phyloP scores from a whole-genome alignment of 2,797 vertebrate genomes.

The Acomys russatus region DNA sequence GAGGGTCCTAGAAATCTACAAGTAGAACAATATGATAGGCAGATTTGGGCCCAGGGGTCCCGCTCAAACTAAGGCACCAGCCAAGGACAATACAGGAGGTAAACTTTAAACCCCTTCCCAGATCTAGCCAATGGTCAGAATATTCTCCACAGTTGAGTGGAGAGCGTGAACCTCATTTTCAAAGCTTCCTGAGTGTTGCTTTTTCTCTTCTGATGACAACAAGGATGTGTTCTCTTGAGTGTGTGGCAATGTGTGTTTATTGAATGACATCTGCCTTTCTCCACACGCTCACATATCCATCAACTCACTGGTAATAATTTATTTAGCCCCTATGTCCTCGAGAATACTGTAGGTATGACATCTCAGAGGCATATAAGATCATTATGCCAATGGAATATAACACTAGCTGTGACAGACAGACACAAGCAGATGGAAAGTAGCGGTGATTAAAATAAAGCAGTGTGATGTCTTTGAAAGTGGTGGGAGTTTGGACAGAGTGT shows the following conservation, averaged over 20 bases:
- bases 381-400: neutral
- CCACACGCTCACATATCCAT: neutral
- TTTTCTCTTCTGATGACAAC: neutral
- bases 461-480: neutral
- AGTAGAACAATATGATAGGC: no score
- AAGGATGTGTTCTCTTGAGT: neutral
- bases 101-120: no score
- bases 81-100: no score
- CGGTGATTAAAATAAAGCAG: neutral
- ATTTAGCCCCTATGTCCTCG: neutral
- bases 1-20: no score
- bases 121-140: no score
- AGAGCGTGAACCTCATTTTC: neutral
- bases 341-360: neutral
- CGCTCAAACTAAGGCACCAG: no score
- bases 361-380: neutral
- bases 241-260: neutral
- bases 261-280: neutral
- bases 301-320: neutral
- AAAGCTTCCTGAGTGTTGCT: neutral
- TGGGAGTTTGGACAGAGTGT: neutral
- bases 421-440: neutral
- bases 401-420: neutral
- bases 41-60: no score
- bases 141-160: no score